Base-by-base conservation (phyloP, 2,888 invertebrate species). In the Eupithecia vulgata region DNA sequence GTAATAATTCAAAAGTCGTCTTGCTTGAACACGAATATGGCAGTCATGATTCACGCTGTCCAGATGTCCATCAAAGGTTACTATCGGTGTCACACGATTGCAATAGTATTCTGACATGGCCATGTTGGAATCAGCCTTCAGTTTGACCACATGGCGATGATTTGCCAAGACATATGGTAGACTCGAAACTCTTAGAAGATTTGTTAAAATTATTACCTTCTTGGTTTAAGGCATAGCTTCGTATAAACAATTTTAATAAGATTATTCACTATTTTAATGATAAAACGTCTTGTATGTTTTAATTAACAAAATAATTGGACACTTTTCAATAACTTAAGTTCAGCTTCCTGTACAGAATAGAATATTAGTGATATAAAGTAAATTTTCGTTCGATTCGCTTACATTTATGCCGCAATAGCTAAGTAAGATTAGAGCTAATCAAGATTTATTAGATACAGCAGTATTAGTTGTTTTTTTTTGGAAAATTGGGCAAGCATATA, bases 51-150 rank as follows among this genome's bases (percentile, higher is more conserved):
- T 75, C 75, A 75, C 67, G 25, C 42, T 61, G 67, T 57, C 25
- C 72, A 75, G 68, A 70, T 75, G 68, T 65, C 70, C 75, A 70
- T 74, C 13, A 61, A 71, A 74, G 70, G 40, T 45, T 34, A 68
- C 61, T 72, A 75, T 72, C 59, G 67, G 72, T 72, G 72, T 70
- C 70, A 68, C 57, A 68, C 70, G 68, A 71, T 67, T 67, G 70
- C 68, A 65, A 68, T 71, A 45, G 67, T 67, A 70, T 75, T 75
- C 40, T 59, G 71, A 71, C 73, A 69, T 71, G 71, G 59, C 76
- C 76, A 73, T 71, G 52, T 73, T 62, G 64, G 67, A 52, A 30
- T 15, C 62, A 71, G 70, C 73, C 73, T 76, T 74, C 69, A 40
- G 21, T 62, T n/a, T 71, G 59, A 71, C 71, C 76, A 73, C 71